A percentile compares a stretch with the other conserved stretches of the same genome.
These are phyloP conservation scores for Abscondita cerata DNA, from an alignment of 2,888 invertebrate species.

Conservation along the genomic window DNA sequence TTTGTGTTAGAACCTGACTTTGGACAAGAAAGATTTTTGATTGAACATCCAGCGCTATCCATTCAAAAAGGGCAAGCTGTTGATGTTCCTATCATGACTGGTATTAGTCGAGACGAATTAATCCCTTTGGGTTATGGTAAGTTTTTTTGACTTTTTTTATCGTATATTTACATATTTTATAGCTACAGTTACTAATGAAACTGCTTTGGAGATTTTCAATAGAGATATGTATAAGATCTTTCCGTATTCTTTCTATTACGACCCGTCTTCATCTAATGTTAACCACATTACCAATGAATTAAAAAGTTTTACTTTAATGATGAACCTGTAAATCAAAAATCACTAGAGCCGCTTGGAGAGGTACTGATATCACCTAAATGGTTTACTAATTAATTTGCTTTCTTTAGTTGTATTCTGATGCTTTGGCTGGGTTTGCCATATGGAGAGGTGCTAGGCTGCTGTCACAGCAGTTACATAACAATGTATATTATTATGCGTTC, in stretches of 20 bases:
- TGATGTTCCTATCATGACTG: slow-evolving; percentile 69
- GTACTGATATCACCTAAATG: not conserved
- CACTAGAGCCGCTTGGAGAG: slow-evolving; percentile 22
- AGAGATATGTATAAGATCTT: slow-evolving; percentile 67
- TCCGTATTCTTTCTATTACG: slow-evolving; percentile 69
- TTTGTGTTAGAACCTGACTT: slow-evolving; percentile 70
- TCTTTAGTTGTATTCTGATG: slow-evolving; percentile 63
- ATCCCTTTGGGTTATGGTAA: slow-evolving; percentile 67
- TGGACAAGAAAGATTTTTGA: slow-evolving; percentile 70
- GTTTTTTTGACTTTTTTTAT: too few relatives aligned
- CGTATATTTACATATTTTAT: too few relatives aligned
- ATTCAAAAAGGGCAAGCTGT: slow-evolving; percentile 64
- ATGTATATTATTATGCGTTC: slow-evolving; percentile 70
- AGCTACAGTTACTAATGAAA: slow-evolving; percentile 58
- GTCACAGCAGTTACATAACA: slow-evolving; percentile 61
- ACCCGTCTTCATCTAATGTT: slow-evolving; percentile 63
- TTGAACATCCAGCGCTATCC: slow-evolving; percentile 64
- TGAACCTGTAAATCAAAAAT: slow-evolving; percentile 53
- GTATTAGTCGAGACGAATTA: slow-evolving; percentile 71
- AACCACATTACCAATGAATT: slow-evolving; percentile 62
- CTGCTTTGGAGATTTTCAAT: slow-evolving; percentile 63
- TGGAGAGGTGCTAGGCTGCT: slow-evolving; percentile 68
- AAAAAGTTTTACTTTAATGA: slow-evolving; percentile 61
- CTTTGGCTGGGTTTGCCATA: slow-evolving; percentile 64
- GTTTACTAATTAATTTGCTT: slow-evolving; percentile 37